These are phyloP conservation scores for Rallus limicola DNA, from an alignment of 2,113 vertebrate species.

Conservation along the genomic window DNA sequence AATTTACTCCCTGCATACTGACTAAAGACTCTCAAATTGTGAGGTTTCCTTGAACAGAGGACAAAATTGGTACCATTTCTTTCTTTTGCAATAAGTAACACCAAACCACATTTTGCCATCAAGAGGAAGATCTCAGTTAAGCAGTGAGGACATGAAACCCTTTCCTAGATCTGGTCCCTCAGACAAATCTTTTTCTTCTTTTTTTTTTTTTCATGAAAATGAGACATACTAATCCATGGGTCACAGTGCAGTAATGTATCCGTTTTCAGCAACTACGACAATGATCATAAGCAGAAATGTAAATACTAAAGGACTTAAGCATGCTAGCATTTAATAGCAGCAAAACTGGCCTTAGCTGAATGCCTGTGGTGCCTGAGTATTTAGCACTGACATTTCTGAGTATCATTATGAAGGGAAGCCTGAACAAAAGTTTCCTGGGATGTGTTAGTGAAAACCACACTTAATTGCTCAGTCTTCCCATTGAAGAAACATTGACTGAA, in stretches of 20 bases:
- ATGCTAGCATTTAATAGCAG: neutral
- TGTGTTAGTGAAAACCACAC: neutral
- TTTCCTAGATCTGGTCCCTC: neutral
- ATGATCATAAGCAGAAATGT: neutral
- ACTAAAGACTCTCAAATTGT: neutral
- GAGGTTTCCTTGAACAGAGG: neutral
- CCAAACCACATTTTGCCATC: neutral
- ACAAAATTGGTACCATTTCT: neutral
- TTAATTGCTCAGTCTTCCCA: neutral
- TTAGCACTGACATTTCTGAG: neutral
- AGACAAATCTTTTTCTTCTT: neutral
- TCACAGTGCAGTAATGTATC: neutral
- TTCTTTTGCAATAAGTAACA: neutral
- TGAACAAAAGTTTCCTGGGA: neutral
- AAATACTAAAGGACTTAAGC: neutral
- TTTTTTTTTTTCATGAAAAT: neutral
- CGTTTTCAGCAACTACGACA: neutral
- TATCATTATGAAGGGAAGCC: neutral
- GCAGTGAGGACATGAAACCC: rapidly evolving
- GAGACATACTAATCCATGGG: neutral
- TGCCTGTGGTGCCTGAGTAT: neutral
- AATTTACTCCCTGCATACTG: neutral
- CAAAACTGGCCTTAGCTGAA: neutral
- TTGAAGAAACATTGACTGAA: neutral
- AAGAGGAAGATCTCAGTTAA: neutral